These are phyloP conservation scores for Pseudolycoriella hygida DNA, from an alignment of 2,888 invertebrate species.

Conservation along the genomic window DNA sequence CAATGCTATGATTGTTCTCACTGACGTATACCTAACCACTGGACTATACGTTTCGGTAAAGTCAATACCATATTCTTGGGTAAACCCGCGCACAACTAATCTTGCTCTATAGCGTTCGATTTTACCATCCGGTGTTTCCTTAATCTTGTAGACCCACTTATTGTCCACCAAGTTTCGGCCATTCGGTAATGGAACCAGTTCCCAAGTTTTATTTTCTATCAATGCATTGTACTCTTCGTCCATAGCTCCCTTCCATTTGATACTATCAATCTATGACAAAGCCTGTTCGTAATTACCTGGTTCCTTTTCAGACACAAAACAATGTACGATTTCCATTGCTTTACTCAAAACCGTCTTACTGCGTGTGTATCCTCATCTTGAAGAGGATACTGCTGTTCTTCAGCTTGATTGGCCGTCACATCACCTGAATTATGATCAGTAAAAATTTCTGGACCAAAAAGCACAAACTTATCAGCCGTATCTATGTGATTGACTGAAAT, in stretches of 20 bases:
- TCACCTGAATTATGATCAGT: too few relatives aligned
- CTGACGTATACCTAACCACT: slow-evolving; percentile 9
- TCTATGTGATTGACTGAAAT: too few relatives aligned
- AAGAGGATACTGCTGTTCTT: too few relatives aligned
- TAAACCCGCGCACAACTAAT: too few relatives aligned
- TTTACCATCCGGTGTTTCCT: slow-evolving; percentile 5
- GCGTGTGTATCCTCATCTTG: too few relatives aligned
- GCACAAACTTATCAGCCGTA: too few relatives aligned
- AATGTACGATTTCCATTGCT: too few relatives aligned
- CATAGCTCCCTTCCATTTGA: background rate
- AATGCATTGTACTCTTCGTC: background rate
- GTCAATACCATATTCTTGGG: too few relatives aligned
- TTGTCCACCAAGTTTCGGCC: slow-evolving; percentile 8
- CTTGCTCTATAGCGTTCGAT: too few relatives aligned
- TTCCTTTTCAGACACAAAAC: background rate
- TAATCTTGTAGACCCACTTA: slow-evolving; percentile 12
- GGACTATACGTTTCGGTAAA: slow-evolving; percentile 13
- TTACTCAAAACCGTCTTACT: too few relatives aligned
- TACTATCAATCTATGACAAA: background rate
- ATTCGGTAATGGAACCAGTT: background rate
- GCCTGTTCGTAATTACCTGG: background rate
- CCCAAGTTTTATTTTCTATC: background rate
- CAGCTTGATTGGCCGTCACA: too few relatives aligned
- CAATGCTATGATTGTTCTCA: slow-evolving; percentile 10
- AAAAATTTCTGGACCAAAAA: too few relatives aligned